Conservation (phyloP, 2,888 invertebrate species). For the Hipparchia semele region DNA sequence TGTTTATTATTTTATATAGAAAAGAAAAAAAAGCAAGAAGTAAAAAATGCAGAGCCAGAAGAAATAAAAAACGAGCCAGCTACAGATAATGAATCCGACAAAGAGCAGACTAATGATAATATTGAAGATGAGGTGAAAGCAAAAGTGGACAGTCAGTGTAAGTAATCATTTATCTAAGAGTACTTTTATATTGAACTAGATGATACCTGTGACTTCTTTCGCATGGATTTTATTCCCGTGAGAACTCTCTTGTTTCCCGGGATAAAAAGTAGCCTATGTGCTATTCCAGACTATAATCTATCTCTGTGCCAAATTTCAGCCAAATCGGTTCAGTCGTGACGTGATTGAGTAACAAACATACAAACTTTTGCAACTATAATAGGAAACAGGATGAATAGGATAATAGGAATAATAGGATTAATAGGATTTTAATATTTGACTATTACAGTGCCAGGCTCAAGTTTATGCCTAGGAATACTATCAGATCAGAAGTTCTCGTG, state of each 20-base stretch:
- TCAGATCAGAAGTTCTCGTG: conserved; percentile 84
- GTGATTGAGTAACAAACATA: too few species aligned
- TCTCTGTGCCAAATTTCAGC: too few species aligned
- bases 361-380: too few species aligned
- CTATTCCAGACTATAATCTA: too few species aligned
- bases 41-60: conserved; percentile 38
- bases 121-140: conserved; percentile 48
- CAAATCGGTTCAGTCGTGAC: too few species aligned
- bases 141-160: conserved; percentile 61
- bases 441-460: conserved; percentile 85
- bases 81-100: conserved; percentile 42
- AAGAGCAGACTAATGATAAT: conserved; percentile 43
- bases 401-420: too few species aligned
- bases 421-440: background rate
- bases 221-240: too few species aligned
- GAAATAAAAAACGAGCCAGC: conserved; percentile 52
- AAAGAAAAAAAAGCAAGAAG: conserved; percentile 53
- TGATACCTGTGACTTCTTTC: too few species aligned
- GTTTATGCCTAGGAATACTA: conserved; percentile 82
- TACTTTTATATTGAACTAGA: background rate
- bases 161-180: conserved; percentile 40
- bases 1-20: conserved; percentile 37
- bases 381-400: too few species aligned
- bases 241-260: too few species aligned
- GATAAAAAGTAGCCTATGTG: too few species aligned